Base-by-base conservation (phyloP, 1,140 invertebrate species). In the Dendrolimus punctatus region DNA sequence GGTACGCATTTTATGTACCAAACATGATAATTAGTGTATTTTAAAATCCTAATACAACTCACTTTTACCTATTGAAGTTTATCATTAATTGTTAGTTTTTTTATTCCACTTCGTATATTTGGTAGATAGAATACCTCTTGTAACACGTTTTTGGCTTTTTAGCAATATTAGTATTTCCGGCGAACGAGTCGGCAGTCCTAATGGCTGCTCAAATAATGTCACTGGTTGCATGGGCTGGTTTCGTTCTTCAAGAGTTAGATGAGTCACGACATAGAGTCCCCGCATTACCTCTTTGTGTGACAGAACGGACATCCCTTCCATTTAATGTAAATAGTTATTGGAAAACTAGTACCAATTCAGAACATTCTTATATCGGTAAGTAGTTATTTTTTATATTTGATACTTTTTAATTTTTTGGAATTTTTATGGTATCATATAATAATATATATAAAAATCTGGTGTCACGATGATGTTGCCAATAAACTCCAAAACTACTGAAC, bases 101-200 rank as follows among this genome's bases (percentile, higher is more conserved):
- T 23, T 23, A 23, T 23, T 23, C 23, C 23, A 2, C 23, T 23
- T 8, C 6, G 44, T 46, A 46, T 36, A 36, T n/a, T 6, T 43
- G 8, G 0, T 43, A 43, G 8, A 6, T n/a, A 43, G 8, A 43
- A 5, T 43, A n/a, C 6, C 5, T n/a, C 5, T 6, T n/a, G 4
- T n/a, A 43, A 43, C 6, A 9, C 6, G 2, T 8, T 45, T 45
- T 6, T 45, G 6, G 23, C 5, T 53, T 46, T 45, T 71, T 73
- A 85, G 81, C 73, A 4, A 83, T 85, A 40, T 58, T 85, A 40
- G 71, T 83, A 38, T 85, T 85, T 46, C 80, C 82, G 0, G 71
- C 82, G 0, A 78, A 83, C 45, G 82, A 85, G 1, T 66, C 68
- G 1, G 61, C 64, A 39, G 79, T 82, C 5, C 10, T 66, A 8